phyloP scores from a whole-genome alignment of 2,113 vertebrate genomes.

The Acinonyx jubatus region DNA sequence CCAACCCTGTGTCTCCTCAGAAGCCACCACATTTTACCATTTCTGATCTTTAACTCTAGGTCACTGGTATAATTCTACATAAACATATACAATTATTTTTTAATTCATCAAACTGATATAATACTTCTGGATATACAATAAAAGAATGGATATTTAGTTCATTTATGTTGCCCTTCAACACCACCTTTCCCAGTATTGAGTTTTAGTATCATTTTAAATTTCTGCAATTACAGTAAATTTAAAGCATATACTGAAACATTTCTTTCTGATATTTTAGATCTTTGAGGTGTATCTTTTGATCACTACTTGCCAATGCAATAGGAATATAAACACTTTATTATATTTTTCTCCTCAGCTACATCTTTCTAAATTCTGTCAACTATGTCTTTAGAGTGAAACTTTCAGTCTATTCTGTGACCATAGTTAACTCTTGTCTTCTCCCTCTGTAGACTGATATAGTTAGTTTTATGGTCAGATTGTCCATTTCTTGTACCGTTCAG shows the following conservation, averaged over 20 bases:
- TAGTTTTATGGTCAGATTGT: neutral
- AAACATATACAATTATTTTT: neutral
- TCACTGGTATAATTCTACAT: neutral
- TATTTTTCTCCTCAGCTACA: neutral
- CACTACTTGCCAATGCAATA: neutral
- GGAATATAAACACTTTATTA: neutral
- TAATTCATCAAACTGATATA: neutral
- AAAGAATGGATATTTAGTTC: neutral
- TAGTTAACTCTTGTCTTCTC: neutral
- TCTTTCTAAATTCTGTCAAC: neutral
- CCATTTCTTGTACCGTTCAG: neutral
- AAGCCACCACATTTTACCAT: neutral
- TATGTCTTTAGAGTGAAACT: neutral
- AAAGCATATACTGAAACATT: neutral
- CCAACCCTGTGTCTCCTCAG: neutral
- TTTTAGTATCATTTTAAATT: neutral
- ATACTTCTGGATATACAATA: neutral
- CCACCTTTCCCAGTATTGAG: neutral
- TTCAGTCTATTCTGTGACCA: neutral
- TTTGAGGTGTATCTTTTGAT: neutral
- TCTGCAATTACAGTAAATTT: neutral
- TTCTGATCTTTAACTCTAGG: neutral
- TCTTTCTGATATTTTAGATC: neutral
- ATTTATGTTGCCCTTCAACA: neutral
- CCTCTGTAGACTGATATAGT: neutral